phyloP scores from a whole-genome alignment of 2,797 vertebrate species.

The Erithacus rubecula region DNA sequence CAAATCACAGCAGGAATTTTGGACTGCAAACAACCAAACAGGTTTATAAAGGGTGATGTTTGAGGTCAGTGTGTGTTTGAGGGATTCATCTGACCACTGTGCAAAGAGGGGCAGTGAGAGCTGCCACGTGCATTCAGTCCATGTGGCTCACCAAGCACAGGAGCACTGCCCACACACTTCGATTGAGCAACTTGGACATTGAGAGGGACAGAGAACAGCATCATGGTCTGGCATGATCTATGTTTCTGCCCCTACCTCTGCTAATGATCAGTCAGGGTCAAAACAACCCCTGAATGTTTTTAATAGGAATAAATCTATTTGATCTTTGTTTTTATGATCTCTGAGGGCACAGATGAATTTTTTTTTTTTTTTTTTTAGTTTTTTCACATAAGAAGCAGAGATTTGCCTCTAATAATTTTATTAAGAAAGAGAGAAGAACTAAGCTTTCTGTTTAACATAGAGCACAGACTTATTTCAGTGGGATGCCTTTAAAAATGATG shows the following conservation, averaged over 20 bases:
- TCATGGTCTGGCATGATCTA: rapidly evolving
- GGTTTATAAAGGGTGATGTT: neutral
- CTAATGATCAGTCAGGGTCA: rapidly evolving
- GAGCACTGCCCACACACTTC: rapidly evolving
- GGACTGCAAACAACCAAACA: rapidly evolving
- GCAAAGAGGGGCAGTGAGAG: neutral
- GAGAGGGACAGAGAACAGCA: neutral
- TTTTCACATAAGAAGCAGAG: neutral
- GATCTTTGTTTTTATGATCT: neutral
- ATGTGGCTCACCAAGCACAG: rapidly evolving
- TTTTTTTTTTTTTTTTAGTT: neutral
- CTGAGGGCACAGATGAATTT: neutral
- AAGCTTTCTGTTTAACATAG: neutral
- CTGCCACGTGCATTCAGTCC: neutral
- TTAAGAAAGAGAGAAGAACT: neutral
- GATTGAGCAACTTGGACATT: neutral
- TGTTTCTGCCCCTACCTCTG: neutral
- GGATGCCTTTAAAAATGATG: neutral
- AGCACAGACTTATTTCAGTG: neutral
- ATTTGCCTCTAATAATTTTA: neutral
- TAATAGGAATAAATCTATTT: neutral
- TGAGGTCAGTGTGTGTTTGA: neutral
- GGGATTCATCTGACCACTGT: neutral
- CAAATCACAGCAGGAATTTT: neutral
- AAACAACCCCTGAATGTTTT: neutral